phyloP scores from a whole-genome alignment of 2,113 vertebrate species.

The Lasiurus cinereus region DNA sequence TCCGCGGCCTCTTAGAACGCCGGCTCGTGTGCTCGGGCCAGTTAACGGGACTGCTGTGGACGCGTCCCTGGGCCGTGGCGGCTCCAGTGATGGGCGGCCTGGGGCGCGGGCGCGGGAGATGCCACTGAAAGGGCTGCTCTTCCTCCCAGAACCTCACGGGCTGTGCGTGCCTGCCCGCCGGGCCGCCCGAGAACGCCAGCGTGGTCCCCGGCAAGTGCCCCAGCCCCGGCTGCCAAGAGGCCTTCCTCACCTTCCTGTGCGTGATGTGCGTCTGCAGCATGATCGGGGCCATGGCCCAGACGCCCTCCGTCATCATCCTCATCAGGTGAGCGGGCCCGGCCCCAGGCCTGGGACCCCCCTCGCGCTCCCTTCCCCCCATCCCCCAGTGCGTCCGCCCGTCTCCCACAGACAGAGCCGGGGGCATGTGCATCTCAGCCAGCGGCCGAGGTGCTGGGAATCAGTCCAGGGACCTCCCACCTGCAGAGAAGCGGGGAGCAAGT shows the following conservation, averaged over 20 bases:
- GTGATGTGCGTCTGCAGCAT: constrained; percentile 98
- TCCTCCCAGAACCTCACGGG: constrained; percentile 93
- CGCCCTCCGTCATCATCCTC: constrained; percentile 97
- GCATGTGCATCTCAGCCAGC: accelerated
- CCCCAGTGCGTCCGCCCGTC: accelerated
- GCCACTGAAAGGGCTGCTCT: constrained; percentile 56
- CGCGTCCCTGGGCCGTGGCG: constrained; percentile 42
- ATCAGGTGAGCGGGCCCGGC: constrained; percentile 90
- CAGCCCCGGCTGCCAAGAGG: constrained; percentile 94
- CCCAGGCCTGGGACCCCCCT: background rate
- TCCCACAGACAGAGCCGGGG: background rate
- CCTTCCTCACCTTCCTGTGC: constrained; percentile 97
- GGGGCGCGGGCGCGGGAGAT: accelerated
- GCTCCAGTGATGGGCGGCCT: constrained; percentile 44
- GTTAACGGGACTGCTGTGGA: constrained; percentile 74
- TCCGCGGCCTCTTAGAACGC: constrained; percentile 52
- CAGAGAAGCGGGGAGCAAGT: background rate
- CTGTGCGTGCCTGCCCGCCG: constrained; percentile 91
- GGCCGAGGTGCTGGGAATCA: background rate
- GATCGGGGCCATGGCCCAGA: constrained; percentile 99
- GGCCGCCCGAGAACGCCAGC: constrained; percentile 88
- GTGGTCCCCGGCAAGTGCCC: constrained; percentile 95
- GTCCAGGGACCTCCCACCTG: background rate
- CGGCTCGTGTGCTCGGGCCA: constrained; percentile 64
- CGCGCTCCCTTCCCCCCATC: accelerated